Base-by-base conservation (phyloP, 2,113 vertebrate genomes). In the Perca flavescens region DNA sequence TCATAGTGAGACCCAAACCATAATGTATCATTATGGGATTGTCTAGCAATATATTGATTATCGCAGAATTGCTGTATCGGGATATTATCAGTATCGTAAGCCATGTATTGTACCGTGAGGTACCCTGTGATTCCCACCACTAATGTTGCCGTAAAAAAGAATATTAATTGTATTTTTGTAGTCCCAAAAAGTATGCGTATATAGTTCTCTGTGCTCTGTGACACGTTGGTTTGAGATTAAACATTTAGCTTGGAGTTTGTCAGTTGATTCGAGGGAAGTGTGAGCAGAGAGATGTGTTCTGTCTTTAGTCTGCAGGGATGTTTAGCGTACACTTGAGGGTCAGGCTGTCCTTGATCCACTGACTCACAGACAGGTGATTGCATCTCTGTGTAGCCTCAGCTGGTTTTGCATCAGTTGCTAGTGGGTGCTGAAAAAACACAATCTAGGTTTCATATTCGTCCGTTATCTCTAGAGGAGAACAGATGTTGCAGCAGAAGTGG, bases 401-500 rank as follows among this genome's bases (percentile, higher is more conserved):
- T 81, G 53, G 61, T 80, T 84, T 76, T 64, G 7, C 52, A 66
- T 66, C 75, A 69, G n/a, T 67, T 68, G 31, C 21, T 52, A 11
- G 19, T 53, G 36, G 46, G 21, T 7, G 49, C 58, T 83, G 86
- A 62, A 77, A 83, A 85, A 86, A 70, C 56, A 68, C 1, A 67
- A 50, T 63, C 36, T 43, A 17, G 56, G 50, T 80, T 40, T 72
- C 60, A 75, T 63, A 78, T 72, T 75, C 28, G 40, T 54, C 57
- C 3, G 52, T 77, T 68, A 67, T 86, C 62, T 80, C 34, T 57
- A n/a, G 58, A 63, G 54, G 63, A 77, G 69, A 88, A 66, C 87
- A 90, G 84, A 91, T 91, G 86, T 78, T 80, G 68, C 80, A 69
- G 72, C 68, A 34, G 64, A 80, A 83, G 79, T 76, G 74, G 82